phyloP scores from a whole-genome alignment of 2,113 vertebrate species.

The Malurus alboscapulatus region DNA sequence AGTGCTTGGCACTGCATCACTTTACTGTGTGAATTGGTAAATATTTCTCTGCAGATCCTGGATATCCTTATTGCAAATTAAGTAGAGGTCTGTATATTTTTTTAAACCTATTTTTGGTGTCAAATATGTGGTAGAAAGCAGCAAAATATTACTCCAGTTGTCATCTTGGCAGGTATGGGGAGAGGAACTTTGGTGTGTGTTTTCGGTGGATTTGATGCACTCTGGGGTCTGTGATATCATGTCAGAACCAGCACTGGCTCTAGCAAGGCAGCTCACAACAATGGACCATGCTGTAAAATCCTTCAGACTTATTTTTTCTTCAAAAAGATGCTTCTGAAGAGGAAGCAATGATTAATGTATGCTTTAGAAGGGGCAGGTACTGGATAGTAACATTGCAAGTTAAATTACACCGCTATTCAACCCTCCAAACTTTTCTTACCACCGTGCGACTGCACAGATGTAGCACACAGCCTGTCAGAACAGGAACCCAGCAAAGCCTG shows the following conservation, averaged over 20 bases:
- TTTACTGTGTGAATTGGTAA: not conserved
- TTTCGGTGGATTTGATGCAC: not conserved
- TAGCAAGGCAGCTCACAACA: not conserved
- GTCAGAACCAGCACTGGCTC: not conserved
- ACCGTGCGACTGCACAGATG: not conserved
- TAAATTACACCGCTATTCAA: not conserved
- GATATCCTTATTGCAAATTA: not conserved
- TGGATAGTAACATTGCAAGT: not conserved
- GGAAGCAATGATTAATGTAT: not conserved
- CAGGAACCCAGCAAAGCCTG: not conserved
- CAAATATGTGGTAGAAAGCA: not conserved
- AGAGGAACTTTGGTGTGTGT: not conserved
- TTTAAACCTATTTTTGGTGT: fast-evolving
- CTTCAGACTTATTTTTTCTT: not conserved
- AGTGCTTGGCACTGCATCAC: not conserved
- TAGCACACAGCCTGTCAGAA: not conserved
- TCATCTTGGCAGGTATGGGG: not conserved
- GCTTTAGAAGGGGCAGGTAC: not conserved
- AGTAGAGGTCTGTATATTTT: not conserved
- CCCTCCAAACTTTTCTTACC: not conserved
- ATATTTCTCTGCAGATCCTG: not conserved
- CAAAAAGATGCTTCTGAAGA: not conserved
- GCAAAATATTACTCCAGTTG: not conserved
- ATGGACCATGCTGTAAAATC: not conserved
- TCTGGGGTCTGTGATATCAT: not conserved